Percentiles rank a stretch among this genome's conserved stretches.
Conservation (phyloP, 2,888 invertebrate genomes). For the Ophion obscuratus region DNA sequence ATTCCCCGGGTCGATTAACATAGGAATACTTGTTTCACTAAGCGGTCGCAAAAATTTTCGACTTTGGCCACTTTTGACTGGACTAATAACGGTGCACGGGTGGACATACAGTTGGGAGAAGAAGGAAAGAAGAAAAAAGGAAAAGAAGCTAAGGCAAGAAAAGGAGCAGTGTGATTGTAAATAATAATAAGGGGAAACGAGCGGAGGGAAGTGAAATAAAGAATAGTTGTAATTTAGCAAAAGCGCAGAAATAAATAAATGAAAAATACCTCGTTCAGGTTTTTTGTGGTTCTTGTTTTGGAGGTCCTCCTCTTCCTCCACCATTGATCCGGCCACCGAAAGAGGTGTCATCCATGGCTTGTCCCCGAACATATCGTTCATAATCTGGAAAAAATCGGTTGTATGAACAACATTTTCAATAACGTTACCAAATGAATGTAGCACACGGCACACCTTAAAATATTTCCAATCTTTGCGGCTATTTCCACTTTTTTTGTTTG, state of each 20-base stretch:
- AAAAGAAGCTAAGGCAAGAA: not conserved
- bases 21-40: too few species aligned
- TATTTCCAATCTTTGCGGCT: constrained; percentile 3
- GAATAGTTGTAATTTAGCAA: too few species aligned
- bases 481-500: constrained; percentile 1
- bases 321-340: constrained; percentile 21
- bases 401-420: not conserved
- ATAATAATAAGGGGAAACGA: too few species aligned
- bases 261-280: not conserved
- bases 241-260: too few species aligned
- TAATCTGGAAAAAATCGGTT: constrained; percentile 7
- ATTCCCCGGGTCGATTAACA: too few species aligned
- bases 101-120: not conserved
- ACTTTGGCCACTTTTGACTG: too few species aligned
- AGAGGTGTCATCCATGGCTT: constrained; percentile 37
- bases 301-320: constrained; percentile 8
- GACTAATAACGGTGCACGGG: not conserved
- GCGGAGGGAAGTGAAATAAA: too few species aligned
- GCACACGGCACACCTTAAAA: not conserved
- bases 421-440: not conserved
- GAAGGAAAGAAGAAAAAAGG: not conserved
- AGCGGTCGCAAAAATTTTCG: too few species aligned
- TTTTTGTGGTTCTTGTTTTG: not conserved
- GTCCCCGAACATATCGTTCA: constrained; percentile 27
- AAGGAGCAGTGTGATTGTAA: too few species aligned